These are phyloP conservation scores for Acrossocheilus fasciatus DNA, from an alignment of 2,797 vertebrate genomes.

Conservation along the genomic window DNA sequence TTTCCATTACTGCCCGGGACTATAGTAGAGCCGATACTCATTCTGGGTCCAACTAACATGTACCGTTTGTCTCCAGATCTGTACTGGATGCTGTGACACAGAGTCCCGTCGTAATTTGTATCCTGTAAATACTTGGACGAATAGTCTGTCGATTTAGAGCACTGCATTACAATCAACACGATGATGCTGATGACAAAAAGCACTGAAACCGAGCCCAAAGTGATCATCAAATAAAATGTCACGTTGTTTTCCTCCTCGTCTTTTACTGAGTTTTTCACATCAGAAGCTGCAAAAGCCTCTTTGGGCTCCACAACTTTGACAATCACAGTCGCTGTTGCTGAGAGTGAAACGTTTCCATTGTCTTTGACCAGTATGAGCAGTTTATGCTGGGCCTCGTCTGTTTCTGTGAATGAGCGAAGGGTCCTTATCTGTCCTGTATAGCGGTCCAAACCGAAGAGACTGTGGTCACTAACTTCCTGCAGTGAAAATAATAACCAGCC, in stretches of 20 bases:
- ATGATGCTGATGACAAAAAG: too few relatives aligned
- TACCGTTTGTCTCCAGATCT: slow-evolving; percentile 73
- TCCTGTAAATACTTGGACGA: too few relatives aligned
- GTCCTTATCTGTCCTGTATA: slow-evolving; percentile 64
- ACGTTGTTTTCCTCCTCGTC: too few relatives aligned
- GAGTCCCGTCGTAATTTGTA: too few relatives aligned
- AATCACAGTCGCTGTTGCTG: slow-evolving; percentile 34
- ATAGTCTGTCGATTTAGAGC: too few relatives aligned
- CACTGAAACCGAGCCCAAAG: too few relatives aligned
- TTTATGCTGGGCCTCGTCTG: slow-evolving; percentile 47
- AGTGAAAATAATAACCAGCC: slow-evolving; percentile 55
- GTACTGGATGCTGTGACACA: slow-evolving; percentile 57
- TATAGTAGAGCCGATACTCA: slow-evolving; percentile 71
- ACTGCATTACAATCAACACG: too few relatives aligned
- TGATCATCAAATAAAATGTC: too few relatives aligned
- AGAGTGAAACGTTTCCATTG: too few relatives aligned
- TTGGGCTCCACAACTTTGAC: slow-evolving; percentile 53
- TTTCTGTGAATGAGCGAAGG: slow-evolving; percentile 37
- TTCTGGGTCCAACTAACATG: slow-evolving; percentile 75
- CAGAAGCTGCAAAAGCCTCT: slow-evolving; percentile 53
- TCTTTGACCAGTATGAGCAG: slow-evolving; percentile 60
- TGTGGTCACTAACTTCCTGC: slow-evolving; percentile 20
- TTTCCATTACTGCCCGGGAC: slow-evolving; percentile 67
- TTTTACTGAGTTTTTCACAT: slow-evolving; percentile 37
- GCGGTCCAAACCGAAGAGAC: slow-evolving; percentile 61